phyloP scores from a whole-genome alignment of 2,113 vertebrate genomes.

The Oreocharis arfaki region DNA sequence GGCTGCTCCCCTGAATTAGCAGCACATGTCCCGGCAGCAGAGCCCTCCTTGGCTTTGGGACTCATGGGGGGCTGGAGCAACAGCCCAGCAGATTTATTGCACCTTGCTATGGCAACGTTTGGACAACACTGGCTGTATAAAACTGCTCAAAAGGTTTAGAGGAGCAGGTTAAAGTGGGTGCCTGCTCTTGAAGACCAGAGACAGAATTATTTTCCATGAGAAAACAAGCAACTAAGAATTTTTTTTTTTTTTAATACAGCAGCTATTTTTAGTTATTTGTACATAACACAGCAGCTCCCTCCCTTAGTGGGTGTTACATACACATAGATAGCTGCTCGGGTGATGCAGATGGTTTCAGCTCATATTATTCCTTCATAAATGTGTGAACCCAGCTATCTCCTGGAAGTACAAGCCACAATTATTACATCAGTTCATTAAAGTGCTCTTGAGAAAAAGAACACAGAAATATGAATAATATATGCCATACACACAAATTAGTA shows the following conservation, averaged over 20 bases:
- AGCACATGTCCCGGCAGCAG: neutral
- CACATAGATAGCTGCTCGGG: fast-evolving
- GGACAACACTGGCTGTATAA: neutral
- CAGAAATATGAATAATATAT: neutral
- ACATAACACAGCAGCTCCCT: neutral
- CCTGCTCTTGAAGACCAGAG: neutral
- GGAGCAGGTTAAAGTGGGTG: neutral
- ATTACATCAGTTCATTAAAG: neutral
- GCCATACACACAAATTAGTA: neutral
- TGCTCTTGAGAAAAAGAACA: neutral
- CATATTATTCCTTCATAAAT: fast-evolving
- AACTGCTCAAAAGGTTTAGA: neutral
- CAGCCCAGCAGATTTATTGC: neutral
- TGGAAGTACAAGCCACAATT: neutral
- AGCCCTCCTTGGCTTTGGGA: neutral
- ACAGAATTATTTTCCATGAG: fast-evolving
- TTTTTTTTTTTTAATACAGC: neutral
- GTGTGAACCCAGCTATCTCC: neutral
- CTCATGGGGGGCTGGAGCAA: fast-evolving
- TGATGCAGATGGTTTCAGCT: neutral
- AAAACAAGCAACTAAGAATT: neutral
- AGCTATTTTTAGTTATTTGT: neutral
- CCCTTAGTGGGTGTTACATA: neutral
- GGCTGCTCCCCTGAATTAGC: neutral
- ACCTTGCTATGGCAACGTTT: neutral